Base-by-base conservation (phyloP, 2,888 invertebrate genomes). In the Rotaria socialis region DNA sequence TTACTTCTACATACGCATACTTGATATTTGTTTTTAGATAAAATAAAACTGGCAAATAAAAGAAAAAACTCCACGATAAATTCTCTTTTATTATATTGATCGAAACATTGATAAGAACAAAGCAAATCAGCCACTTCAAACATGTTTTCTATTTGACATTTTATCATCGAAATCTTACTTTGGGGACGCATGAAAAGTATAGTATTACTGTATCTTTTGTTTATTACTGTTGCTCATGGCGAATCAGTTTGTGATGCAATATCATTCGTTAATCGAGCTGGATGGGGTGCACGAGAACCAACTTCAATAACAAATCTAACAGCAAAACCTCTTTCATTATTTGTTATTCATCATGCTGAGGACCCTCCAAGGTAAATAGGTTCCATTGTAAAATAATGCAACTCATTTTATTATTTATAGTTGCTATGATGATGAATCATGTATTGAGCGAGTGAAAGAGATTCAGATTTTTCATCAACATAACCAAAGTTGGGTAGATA, bases 381-480 rank as follows among this genome's bases (percentile, higher is more conserved):
- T 35, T 19, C 55, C 22, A 19, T 19, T 16, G 52, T 75, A 35
- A 75, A 35, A 41, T 75, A 1, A 7, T 67, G 35, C 8, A 35
- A 27, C 24, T 35, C 35, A 16, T 67, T 16, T 35, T 16, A 67
- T 27, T 67, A 67, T 19, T 67, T 35, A 35, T 35, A 67, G 67
- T 58, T 89, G 88, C 85, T 86, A 84, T 41, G 85, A 86, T 22
- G 52, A 85, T 27, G 67, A 80, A 22, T 84, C 86, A 22, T 89
- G 89, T 85, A 87, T 84, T 16, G 50, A 74, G 10, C 85, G 75
- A 1, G 93, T 94, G 2, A 92, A 94, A 24, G 90, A 92, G 50
- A 93, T 94, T 85, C 94, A 94, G 90, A 93, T 92, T 50, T 94
- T 92, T 89, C 94, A 95, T 90, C 93, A 95, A 56, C 94, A 94